phyloP scores from a whole-genome alignment of 2,888 invertebrate genomes.

The Merodon equestris region DNA sequence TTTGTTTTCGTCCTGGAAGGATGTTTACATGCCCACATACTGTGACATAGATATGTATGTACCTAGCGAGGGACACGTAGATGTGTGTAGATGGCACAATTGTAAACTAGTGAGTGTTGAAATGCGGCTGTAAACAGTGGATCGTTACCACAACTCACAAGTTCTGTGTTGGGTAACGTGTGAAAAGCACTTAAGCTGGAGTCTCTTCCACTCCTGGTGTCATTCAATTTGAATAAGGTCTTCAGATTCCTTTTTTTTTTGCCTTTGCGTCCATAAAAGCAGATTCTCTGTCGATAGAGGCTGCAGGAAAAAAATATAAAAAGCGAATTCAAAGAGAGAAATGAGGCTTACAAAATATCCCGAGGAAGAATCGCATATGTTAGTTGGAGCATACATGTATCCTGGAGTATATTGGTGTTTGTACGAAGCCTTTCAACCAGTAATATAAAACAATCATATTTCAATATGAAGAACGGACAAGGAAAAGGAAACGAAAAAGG shows the following conservation, averaged over 20 bases:
- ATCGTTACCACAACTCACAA: constrained; percentile 37
- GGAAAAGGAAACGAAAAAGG: not conserved
- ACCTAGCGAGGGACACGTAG: not conserved
- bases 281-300: not conserved
- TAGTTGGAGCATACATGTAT: constrained; percentile 6
- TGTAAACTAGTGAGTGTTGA: constrained; percentile 15
- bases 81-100: not conserved
- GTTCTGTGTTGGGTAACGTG: constrained; percentile 29
- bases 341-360: constrained; percentile 26
- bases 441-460: constrained; percentile 52
- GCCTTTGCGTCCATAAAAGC: not conserved
- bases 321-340: constrained; percentile 1
- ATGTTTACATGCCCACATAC: too few species aligned
- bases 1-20: too few species aligned
- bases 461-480: constrained; percentile 39
- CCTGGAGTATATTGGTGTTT: too few species aligned
- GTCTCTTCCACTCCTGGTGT: not conserved
- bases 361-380: constrained; percentile 15
- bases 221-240: constrained; percentile 45
- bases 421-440: constrained; percentile 29
- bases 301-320: not conserved
- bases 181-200: constrained; percentile 40
- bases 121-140: constrained; percentile 31
- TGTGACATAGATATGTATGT: not conserved
- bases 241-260: constrained; percentile 12